A percentile compares a stretch with the other conserved stretches of the same genome.
Evolutionary conservation across 2,888 invertebrate genomes (phyloP).

Genomic region (Seira musarum): DNA sequence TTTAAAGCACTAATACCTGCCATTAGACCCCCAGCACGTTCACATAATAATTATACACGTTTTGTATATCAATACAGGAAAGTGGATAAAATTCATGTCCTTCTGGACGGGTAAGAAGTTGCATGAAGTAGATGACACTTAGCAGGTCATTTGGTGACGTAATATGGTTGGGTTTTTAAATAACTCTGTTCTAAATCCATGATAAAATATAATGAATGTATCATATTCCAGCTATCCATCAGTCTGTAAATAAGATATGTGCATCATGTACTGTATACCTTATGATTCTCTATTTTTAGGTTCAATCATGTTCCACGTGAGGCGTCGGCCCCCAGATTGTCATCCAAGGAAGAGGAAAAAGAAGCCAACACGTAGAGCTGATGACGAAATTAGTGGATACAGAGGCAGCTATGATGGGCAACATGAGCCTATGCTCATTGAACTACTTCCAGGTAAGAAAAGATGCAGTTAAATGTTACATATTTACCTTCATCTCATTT

Average conservation of each 20-base stretch:
- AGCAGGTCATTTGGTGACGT: too few relatives aligned
- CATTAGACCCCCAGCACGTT: too few relatives aligned
- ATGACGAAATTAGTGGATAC: slow-evolving; percentile 70
- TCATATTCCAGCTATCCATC: too few relatives aligned
- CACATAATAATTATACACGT: too few relatives aligned
- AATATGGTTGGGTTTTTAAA: too few relatives aligned
- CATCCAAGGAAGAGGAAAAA: slow-evolving; percentile 90
- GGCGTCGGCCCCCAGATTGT: slow-evolving; percentile 91
- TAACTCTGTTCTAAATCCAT: too few relatives aligned
- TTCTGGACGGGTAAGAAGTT: too few relatives aligned
- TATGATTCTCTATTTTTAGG: slow-evolving; percentile 76
- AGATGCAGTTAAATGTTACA: not conserved
- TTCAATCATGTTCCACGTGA: slow-evolving; percentile 97
- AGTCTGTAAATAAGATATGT: not conserved
- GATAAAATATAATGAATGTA: too few relatives aligned
- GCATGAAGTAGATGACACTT: too few relatives aligned
- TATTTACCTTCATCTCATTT: not conserved
- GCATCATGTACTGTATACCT: not conserved
- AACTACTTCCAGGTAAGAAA: slow-evolving; percentile 83
- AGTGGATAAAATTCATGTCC: too few relatives aligned
- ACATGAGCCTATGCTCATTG: slow-evolving; percentile 80
- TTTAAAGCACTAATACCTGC: too few relatives aligned
- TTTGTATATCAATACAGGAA: too few relatives aligned
- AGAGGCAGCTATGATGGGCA: slow-evolving; percentile 74
- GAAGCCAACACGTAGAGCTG: slow-evolving; percentile 75